These are phyloP conservation scores for Heteractis magnifica DNA, from an alignment of 92 coral and sea anemone genomes.

Conservation along the genomic window DNA sequence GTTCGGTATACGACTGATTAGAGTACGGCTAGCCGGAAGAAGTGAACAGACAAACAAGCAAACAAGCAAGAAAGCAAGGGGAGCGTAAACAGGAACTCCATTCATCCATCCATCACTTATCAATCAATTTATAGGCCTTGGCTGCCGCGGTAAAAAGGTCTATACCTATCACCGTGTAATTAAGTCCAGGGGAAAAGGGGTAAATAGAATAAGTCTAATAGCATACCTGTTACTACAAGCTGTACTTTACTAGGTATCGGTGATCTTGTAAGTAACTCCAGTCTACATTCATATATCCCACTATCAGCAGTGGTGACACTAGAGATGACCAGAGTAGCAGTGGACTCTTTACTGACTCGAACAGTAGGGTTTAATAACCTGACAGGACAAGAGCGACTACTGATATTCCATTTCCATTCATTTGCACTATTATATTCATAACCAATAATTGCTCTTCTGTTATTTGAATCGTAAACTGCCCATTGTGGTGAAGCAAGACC, in stretches of 20 bases:
- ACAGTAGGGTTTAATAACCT: conserved; percentile 5
- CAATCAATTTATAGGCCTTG: too few relatives aligned
- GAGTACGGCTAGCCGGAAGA: too few relatives aligned
- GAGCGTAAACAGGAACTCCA: too few relatives aligned
- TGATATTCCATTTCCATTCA: background rate
- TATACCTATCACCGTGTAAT: too few relatives aligned
- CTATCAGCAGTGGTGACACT: conserved; percentile 16
- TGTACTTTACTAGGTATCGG: background rate
- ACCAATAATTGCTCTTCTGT: background rate
- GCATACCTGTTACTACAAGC: conserved; percentile 11
- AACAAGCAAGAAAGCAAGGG: too few relatives aligned
- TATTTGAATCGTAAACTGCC: background rate
- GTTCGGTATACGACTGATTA: too few relatives aligned
- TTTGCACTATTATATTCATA: background rate
- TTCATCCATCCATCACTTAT: too few relatives aligned
- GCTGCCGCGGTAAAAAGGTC: too few relatives aligned
- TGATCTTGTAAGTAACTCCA: background rate
- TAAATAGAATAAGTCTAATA: background rate
- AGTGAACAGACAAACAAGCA: too few relatives aligned
- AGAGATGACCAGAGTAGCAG: conserved; percentile 10
- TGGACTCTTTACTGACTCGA: conserved; percentile 12
- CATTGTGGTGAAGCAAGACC: background rate
- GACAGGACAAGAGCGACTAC: background rate
- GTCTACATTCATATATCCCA: background rate
- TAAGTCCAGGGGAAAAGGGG: too few relatives aligned